Evolutionary conservation across 37 sponge, comb jelly and placozoan species (phyloP), one percentile per base, ranked within the genome.

Genomic region (Geodia barretti): DNA sequence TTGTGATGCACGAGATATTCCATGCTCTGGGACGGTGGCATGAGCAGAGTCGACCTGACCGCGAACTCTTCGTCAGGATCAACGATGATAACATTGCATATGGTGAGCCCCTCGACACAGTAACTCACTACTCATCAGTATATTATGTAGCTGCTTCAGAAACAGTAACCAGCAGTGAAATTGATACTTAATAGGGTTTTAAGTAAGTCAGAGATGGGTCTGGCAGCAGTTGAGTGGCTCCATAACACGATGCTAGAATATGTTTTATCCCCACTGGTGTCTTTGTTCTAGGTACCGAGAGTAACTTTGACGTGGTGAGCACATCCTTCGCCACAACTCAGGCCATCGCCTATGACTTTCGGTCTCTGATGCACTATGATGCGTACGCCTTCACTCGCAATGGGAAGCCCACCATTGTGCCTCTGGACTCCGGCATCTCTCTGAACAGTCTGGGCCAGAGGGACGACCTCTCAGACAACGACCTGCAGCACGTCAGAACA

Each of bases 21-120:
- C 93, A 92, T 68, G 89, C 93, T 25, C 83, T 92, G 23, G 93
- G 89, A 1, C 36, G 93, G 3, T 92, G 93, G 93, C 93, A 92
- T 31, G 93, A 92, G 40, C 93, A 92, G 79, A 85, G 89, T 80
- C 67, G 93, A 81, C 89, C 89, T 36, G 93, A 92, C 82, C 81
- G 93, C 36, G 83, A 92, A 41, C 43, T 54, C 19, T 92, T 76
- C 47, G 79, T 92, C 37, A 47, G 0, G 0, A 85, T 92, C 59
- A 47, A 77, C 36, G 3, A 23, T 0, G 41, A 76, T 4, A 92
- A 92, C 71, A 84, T 92, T 24, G 72, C 31, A 39, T 24, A 61
- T 62, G 86, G 87, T 79, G 39, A 39, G 70, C 9, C n/a, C n/a
- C n/a, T n/a, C n/a, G n/a, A n/a, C n/a, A n/a, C n/a, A n/a, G n/a